Evolutionary conservation across 2,888 invertebrate genomes (phyloP).

Genomic region (Eretmocerus hayati): DNA sequence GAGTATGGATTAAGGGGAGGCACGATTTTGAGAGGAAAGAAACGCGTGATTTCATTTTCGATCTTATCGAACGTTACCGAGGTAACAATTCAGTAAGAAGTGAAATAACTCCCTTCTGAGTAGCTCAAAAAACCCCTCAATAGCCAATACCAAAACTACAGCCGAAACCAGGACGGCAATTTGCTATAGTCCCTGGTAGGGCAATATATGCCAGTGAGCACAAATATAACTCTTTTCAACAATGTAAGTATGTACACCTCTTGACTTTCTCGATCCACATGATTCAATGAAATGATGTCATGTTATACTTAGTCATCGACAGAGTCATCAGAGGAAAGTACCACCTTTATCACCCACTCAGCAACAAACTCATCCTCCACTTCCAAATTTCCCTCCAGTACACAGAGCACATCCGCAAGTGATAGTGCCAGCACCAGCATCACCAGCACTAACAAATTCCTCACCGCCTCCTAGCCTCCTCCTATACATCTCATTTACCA

Average conservation of each 20-base stretch:
- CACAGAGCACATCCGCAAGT: constrained; percentile 39
- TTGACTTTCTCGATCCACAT: not conserved
- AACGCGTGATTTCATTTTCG: constrained; percentile 87
- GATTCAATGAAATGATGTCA: not conserved
- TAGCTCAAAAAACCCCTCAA: constrained; percentile 24
- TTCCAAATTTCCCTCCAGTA: constrained; percentile 41
- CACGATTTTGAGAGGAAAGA: constrained; percentile 75
- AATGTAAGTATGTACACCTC: constrained; percentile 27
- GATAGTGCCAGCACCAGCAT: constrained; percentile 36
- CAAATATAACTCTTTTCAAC: constrained; percentile 32
- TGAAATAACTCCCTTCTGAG: constrained; percentile 47
- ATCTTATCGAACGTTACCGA: constrained; percentile 81
- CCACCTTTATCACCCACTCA: constrained; percentile 43
- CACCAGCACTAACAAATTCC: constrained; percentile 47
- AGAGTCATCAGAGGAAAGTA: constrained; percentile 41
- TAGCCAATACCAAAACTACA: constrained; percentile 45
- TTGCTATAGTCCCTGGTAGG: constrained; percentile 50
- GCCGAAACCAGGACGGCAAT: constrained; percentile 44
- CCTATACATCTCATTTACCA: constrained; percentile 41
- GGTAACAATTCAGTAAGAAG: constrained; percentile 72
- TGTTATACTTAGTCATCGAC: constrained; percentile 2
- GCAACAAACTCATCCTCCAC: constrained; percentile 56
- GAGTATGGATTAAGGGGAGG: constrained; percentile 71
- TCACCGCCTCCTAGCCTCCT: constrained; percentile 46
- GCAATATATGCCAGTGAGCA: constrained; percentile 39